These are phyloP conservation scores for Lagodon rhomboides DNA, from an alignment of 2,797 vertebrate genomes.

Conservation along the genomic window DNA sequence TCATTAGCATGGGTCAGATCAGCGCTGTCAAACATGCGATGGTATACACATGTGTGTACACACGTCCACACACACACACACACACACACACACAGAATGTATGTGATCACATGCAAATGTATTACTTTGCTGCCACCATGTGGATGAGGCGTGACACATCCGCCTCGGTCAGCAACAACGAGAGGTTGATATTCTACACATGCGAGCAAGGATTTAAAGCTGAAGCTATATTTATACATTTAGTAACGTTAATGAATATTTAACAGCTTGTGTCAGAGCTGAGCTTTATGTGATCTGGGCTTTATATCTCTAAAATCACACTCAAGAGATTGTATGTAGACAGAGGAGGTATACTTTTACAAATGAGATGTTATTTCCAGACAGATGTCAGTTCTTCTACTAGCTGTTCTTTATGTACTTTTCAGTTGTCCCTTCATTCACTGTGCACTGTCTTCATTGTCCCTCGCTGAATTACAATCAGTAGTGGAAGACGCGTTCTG, in stretches of 20 bases:
- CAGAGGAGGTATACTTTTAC: neutral
- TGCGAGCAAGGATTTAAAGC: neutral
- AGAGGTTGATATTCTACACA: neutral
- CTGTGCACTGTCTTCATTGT: neutral
- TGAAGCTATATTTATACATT: neutral
- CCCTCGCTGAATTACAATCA: neutral
- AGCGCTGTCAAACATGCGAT: slow-evolving; percentile 61
- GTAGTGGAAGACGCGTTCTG: neutral
- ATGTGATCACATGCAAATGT: neutral
- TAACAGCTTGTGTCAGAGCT: neutral
- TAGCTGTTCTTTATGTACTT: neutral
- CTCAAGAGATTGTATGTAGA: neutral
- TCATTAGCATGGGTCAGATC: slow-evolving; percentile 75
- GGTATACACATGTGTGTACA: slow-evolving; percentile 25
- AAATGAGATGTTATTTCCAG: too few species aligned
- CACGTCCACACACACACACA: slow-evolving; percentile 3
- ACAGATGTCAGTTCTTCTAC: neutral
- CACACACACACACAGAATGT: neutral
- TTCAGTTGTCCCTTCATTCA: neutral
- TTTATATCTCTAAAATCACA: neutral
- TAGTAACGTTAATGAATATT: neutral
- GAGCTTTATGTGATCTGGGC: neutral
- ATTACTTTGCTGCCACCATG: slow-evolving; percentile 73
- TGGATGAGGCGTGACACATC: slow-evolving; percentile 49
- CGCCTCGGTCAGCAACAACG: neutral